Conservation (phyloP, 2,797 vertebrate genomes). For the Thamnophis elegans region DNA sequence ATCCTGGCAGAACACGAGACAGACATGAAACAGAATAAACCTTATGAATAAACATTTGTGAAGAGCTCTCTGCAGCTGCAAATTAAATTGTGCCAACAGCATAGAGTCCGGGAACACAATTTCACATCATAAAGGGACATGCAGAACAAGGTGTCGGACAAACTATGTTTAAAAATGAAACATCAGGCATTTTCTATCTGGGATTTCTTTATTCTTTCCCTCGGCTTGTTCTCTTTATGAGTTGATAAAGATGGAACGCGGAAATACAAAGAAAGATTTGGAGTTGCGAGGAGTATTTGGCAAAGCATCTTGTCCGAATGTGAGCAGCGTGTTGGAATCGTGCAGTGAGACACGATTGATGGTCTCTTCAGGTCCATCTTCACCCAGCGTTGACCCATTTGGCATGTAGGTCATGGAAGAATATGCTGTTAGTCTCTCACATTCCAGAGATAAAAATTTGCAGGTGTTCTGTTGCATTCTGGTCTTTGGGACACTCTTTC, state of each 20-base stretch:
- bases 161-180: slow-evolving; percentile 56
- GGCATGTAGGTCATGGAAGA: neutral
- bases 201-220: slow-evolving; percentile 10
- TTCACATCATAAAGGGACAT: slow-evolving; percentile 53
- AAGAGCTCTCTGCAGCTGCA: slow-evolving; percentile 58
- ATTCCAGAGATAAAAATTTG: neutral
- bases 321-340: neutral
- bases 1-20: slow-evolving; percentile 54
- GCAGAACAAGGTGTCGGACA: slow-evolving; percentile 36
- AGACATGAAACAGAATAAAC: slow-evolving; percentile 59
- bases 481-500: too few species aligned
- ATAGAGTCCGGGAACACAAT: slow-evolving; percentile 57
- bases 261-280: neutral
- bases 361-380: neutral
- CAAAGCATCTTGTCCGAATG: neutral
- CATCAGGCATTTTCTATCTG: slow-evolving; percentile 36
- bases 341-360: neutral
- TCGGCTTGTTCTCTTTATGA: neutral
- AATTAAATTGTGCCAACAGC: slow-evolving; percentile 66
- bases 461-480: neutral
- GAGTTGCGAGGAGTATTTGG: neutral
- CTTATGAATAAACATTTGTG: slow-evolving; percentile 62
- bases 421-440: neutral
- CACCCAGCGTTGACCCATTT: neutral
- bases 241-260: neutral